These are phyloP conservation scores for Peromyscus eremicus DNA, from an alignment of 2,797 vertebrate genomes.

Conservation along the genomic window DNA sequence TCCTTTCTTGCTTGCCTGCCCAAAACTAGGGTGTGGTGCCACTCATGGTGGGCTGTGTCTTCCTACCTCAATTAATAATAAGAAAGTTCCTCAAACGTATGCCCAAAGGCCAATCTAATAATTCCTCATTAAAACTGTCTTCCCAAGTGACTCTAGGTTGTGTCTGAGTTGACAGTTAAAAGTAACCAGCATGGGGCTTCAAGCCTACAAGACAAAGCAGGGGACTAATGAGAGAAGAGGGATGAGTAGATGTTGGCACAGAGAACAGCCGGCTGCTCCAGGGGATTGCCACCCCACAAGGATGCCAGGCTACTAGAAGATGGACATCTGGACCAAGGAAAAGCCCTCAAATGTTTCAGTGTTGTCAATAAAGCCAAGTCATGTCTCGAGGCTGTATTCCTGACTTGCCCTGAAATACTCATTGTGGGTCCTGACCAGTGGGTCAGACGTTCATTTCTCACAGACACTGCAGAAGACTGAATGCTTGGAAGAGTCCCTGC, in stretches of 20 bases:
- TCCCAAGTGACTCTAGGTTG: neutral
- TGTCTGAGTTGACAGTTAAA: neutral
- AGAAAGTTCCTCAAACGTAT: neutral
- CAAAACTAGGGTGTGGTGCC: neutral
- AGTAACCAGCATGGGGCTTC: neutral
- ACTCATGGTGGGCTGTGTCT: neutral
- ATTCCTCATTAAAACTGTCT: neutral
- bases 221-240: neutral
- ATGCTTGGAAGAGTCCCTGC: neutral
- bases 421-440: neutral
- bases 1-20: neutral
- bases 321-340: neutral
- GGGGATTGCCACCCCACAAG: neutral
- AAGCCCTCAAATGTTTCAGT: neutral
- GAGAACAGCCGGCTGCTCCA: neutral
- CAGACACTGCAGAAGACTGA: neutral
- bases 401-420: neutral
- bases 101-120: neutral
- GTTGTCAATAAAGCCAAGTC: conserved; percentile 10
- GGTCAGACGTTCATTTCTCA: neutral
- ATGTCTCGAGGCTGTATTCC: neutral
- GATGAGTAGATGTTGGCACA: too few relatives aligned
- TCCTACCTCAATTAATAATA: neutral
- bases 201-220: neutral
- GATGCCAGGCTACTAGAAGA: neutral